Conservation (phyloP, 2,113 vertebrate species). For the Naja naja region DNA sequence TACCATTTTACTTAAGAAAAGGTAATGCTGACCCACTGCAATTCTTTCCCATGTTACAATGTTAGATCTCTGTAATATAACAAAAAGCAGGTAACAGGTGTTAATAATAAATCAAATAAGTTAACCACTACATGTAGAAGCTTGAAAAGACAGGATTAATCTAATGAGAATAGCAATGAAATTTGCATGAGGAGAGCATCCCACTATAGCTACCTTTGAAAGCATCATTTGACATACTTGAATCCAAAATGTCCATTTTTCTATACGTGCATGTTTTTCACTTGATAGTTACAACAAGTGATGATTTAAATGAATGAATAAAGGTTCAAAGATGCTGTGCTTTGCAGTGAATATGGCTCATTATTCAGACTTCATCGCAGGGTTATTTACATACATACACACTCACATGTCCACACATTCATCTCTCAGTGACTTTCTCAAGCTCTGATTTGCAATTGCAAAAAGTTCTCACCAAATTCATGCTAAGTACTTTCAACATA, state of each 20-base stretch:
- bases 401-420: not conserved
- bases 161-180: not conserved
- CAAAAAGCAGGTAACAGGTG: not conserved
- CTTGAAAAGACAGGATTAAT: not conserved
- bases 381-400: not conserved
- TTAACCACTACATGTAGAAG: not conserved
- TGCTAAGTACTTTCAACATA: not conserved
- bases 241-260: not conserved
- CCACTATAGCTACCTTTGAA: not conserved
- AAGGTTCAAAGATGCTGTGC: not conserved
- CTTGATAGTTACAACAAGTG: not conserved
- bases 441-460: not conserved
- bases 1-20: slow-evolving; percentile 6
- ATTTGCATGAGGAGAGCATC: not conserved
- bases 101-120: not conserved
- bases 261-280: not conserved
- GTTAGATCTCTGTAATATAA: not conserved
- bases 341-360: not conserved
- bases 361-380: not conserved
- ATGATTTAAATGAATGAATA: not conserved
- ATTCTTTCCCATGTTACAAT: not conserved
- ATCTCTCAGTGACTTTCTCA: not conserved
- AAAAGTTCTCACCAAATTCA: not conserved
- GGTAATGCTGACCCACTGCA: not conserved
- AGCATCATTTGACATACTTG: not conserved